Evolutionary conservation across 2,888 invertebrate genomes (phyloP), one percentile per base, ranked within the genome.

Genomic region (Neocrepidodera transversa): DNA sequence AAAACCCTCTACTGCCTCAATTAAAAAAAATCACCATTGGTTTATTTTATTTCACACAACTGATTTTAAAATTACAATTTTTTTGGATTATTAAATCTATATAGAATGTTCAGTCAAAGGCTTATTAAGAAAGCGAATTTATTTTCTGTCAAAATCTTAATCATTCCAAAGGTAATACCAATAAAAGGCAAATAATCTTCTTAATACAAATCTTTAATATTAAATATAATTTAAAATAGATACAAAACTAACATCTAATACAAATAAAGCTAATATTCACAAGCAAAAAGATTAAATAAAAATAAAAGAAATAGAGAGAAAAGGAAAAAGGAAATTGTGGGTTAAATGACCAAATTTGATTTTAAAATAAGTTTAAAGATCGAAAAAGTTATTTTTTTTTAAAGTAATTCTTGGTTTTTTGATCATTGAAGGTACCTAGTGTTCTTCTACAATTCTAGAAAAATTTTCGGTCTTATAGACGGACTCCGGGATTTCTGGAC

Each of bases 401-500:
- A 23, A 5, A 23, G 23, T 5, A 23, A 23, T 23, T 5, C 23
- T 23, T 23, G 23, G 23, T 8, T 26, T 32, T 32, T 55, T 55
- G 13, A 50, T 58, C 42, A 49, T 51, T 23, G 43, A 64, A 64
- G 57, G 59, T 61, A 62, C 59, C 8, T 23, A 38, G 23, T 57
- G 42, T 47, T 53, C 49, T 51, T 54, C 50, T 53, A 53, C 51
- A 52, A 38, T 6, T 35, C 18, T 28, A 13, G 17, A 49, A 49
- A 26, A 11, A 13, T 10, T 47, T 20, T 8, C 49, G 11, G 40
- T 13, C 35, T 54, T 86, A 92, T 72, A 93, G 84, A 78, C 93
- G 91, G 71, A 92, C 87, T 75, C 89, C 88, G 48, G 92, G 91
- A 82, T 94, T 94, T 78, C 93, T 89, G 56, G 92, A 92, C 74